Evolutionary conservation across 2,888 invertebrate genomes (phyloP), one percentile per base, ranked within the genome.

Genomic region (Phragmatobia fuliginosa): DNA sequence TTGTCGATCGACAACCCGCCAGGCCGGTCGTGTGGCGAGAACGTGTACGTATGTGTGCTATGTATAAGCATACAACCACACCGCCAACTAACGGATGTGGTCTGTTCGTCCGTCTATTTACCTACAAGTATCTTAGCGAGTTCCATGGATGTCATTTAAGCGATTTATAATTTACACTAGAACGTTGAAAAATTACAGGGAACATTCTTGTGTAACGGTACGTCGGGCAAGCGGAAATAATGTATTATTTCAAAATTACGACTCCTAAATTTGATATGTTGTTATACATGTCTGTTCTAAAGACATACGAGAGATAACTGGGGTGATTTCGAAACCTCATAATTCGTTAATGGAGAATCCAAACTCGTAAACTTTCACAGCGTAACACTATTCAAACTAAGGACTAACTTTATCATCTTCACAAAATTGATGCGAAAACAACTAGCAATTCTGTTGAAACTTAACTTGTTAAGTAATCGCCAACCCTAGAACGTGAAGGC

Each of bases 51-150:
- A 83, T 77, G 82, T 79, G 80, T 76, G 78, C 58, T 49, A 38
- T 52, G 31, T 49, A 60, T 38, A 56, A 65, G 61, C 67, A 70
- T 62, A 70, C 67, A 76, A 74, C 62, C 72, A 78, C 77, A 77
- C 71, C 79, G 81, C 74, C 78, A 79, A 70, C 76, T 87, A 88
- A 88, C 92, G 92, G 91, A 92, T 92, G 91, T 86, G 88, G 88
- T 86, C 84, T 78, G 85, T 82, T 83, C 80, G 83, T 82, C 80
- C 81, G 83, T 83, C 85, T 83, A 84, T 87, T 84, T 84, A 83
- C 85, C 77, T 76, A 79, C 74, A 75, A 83, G 82, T 84, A 84
- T 82, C 78, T 78, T 81, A 75, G 74, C 80, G 73, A 73, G 77
- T 68, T 69, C 71, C 79, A 82, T 82, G 78, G 78, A 77, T 82